These are phyloP conservation scores for Tetragnatha versicolor DNA, from an alignment of 1,140 invertebrate species.

Conservation along the genomic window DNA sequence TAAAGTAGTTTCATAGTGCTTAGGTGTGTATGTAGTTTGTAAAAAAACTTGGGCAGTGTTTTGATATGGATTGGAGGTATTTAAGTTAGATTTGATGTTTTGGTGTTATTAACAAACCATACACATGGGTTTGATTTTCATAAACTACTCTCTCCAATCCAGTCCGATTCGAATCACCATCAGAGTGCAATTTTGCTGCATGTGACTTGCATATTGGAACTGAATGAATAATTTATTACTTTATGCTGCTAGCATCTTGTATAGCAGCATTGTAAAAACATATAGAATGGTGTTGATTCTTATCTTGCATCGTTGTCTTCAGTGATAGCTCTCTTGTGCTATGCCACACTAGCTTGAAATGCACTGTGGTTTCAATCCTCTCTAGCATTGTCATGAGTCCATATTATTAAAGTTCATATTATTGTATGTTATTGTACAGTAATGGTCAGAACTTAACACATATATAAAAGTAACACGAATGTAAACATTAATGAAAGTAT, in stretches of 20 bases:
- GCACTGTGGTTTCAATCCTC: slow-evolving; percentile 32
- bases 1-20: slow-evolving; percentile 35
- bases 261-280: slow-evolving; percentile 50
- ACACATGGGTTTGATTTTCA: background rate
- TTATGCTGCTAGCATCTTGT: slow-evolving; percentile 53
- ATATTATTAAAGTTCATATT: too few species aligned
- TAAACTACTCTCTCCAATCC: slow-evolving; percentile 21
- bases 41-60: slow-evolving; percentile 36
- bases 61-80: slow-evolving; percentile 28
- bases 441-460: too few species aligned
- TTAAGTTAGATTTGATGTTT: slow-evolving; percentile 3
- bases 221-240: slow-evolving; percentile 46
- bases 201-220: slow-evolving; percentile 54
- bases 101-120: background rate
- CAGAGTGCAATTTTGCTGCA: slow-evolving; percentile 55
- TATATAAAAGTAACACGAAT: too few species aligned
- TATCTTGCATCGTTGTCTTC: slow-evolving; percentile 46
- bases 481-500: too few species aligned
- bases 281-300: slow-evolving; percentile 46
- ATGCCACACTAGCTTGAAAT: slow-evolving; percentile 53
- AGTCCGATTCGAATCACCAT: slow-evolving; percentile 33
- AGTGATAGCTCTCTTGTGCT: slow-evolving; percentile 44
- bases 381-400: too few species aligned
- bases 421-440: too few species aligned
- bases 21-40: slow-evolving; percentile 20